Evolutionary conservation across 2,888 invertebrate genomes (phyloP).

Genomic region (Drosophila percnosoma): DNA sequence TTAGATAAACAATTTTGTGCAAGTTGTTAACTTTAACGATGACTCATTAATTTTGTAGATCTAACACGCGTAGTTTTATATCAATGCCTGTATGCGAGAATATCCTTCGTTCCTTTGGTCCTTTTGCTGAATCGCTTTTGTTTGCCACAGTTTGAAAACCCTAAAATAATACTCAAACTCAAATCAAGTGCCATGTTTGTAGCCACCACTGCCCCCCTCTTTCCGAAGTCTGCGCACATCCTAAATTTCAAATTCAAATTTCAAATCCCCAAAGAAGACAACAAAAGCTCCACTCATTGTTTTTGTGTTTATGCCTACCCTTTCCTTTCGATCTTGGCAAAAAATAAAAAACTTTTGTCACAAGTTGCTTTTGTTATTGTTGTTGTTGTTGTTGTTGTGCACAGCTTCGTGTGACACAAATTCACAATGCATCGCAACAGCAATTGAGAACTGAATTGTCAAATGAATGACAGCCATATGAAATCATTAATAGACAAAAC

Average conservation of each 20-base stretch:
- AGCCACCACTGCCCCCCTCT: not conserved
- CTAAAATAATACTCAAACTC: slow-evolving; percentile 24
- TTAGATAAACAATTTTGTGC: slow-evolving; percentile 79
- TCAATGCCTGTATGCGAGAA: slow-evolving; percentile 20
- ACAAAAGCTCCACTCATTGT: slow-evolving; percentile 36
- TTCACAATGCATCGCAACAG: slow-evolving; percentile 28
- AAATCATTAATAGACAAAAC: slow-evolving; percentile 31
- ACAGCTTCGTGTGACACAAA: slow-evolving; percentile 17
- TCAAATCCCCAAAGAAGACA: slow-evolving; percentile 24
- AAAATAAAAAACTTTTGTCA: not conserved
- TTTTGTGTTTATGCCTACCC: slow-evolving; percentile 5
- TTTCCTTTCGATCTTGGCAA: not conserved
- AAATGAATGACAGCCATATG: slow-evolving; percentile 30
- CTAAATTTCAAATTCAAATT: slow-evolving; percentile 41
- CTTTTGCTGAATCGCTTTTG: slow-evolving; percentile 63
- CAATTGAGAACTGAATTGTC: slow-evolving; percentile 40
- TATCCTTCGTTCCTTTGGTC: slow-evolving; percentile 4
- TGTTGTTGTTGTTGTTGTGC: not conserved
- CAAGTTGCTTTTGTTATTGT: slow-evolving; percentile 1
- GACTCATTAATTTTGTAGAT: slow-evolving; percentile 77
- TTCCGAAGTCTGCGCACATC: slow-evolving; percentile 9
- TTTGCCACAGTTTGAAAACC: slow-evolving; percentile 34
- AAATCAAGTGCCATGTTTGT: slow-evolving; percentile 5
- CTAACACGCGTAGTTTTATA: slow-evolving; percentile 51
- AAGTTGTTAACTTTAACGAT: slow-evolving; percentile 79